Evolutionary conservation across 2,113 vertebrate species (phyloP), one percentile per base, ranked within the genome.

Genomic region (Brachyhypopomus gauderio): DNA sequence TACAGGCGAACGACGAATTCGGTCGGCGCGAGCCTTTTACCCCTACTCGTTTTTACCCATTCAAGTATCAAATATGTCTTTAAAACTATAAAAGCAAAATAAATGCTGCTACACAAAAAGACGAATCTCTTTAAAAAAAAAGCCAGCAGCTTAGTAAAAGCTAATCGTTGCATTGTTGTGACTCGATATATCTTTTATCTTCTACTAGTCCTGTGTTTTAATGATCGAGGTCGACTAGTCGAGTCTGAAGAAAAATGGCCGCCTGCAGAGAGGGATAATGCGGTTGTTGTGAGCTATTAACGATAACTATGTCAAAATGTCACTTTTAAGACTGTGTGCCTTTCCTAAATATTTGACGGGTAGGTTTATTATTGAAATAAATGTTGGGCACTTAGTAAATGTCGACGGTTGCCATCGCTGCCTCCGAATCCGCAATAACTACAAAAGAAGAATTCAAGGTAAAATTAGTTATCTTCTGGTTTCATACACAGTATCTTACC

Each of bases 231-330:
- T 83, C 83, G 78, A 84, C 63, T 89, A 82, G 60, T 71, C 76
- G 69, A 60, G 94, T 88, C 92, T 94, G 0, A 0, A 85, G 74
- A 62, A 91, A 92, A 48, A 95, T 95, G 94, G 91, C 91, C 3
- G 81, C 92, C 58, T 77, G 72, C 87, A 87, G 88, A 56, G 69
- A n/a, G 79, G 20, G 84, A 78, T 85, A 90, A 90, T 82, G 93
- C 84, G 90, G 90, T 85, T 86, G 80, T 41, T 75, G 30, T 59
- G 75, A 77, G 67, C 67, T 69, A 36, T 83, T 48, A 14, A 23
- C 3, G 36, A 60, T 69, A 30, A 30, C 30, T 30, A 89, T 89
- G 88, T 90, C 87, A 92, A 91, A 88, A 95, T 95, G 94, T 93
- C 92, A 41, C 87, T 94, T 27, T 85, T 94, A 16, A 89, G 91